Evolutionary conservation across 2,888 invertebrate species (phyloP), one percentile per base, ranked within the genome.

Genomic region (Plagiodera versicolora): DNA sequence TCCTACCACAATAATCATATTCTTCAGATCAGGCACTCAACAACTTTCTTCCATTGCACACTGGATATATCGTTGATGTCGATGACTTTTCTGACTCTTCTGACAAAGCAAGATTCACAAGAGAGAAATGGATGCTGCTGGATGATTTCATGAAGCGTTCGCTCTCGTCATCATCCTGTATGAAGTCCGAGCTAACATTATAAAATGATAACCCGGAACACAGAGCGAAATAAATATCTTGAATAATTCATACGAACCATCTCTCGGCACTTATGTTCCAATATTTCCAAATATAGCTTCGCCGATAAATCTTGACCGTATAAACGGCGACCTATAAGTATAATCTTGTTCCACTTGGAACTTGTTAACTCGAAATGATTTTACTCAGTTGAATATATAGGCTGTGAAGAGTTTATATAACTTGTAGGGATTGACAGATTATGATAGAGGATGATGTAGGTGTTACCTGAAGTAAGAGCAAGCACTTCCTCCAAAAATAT

Each of bases 281-380:
- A 65, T 62, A 65, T 62, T 60, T 55, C 64, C 64, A 64, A 64
- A 64, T 61, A 64, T 24, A 54, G 64, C 14, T 10, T 17, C 32
- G 51, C 51, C 56, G 30, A 58, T 64, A 61, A 61, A 61, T 61
- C 55, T 51, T 50, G 24, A 53, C 20, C n/a, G n/a, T 24, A 24
- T 11, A 45, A 20, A 24, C 24, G 24, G 45, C 18, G 28, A 44
- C 53, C 44, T 53, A 45, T 53, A 28, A 53, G 16, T 53, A 1
- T 53, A 44, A 53, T 53, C 53, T 53, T 16, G 53, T 53, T 53
- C 24, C 8, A 44, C 28, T 44, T 45, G 53, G 53, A 53, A 53
- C 53, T 53, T 24, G 53, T 45, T 45, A 9, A 44, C 24, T 35
- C 9, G 39, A 20, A 52, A 32, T 32, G 10, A 39, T 52, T 39